These are phyloP conservation scores for Gallinago media DNA, from an alignment of 2,113 vertebrate species.

Conservation along the genomic window DNA sequence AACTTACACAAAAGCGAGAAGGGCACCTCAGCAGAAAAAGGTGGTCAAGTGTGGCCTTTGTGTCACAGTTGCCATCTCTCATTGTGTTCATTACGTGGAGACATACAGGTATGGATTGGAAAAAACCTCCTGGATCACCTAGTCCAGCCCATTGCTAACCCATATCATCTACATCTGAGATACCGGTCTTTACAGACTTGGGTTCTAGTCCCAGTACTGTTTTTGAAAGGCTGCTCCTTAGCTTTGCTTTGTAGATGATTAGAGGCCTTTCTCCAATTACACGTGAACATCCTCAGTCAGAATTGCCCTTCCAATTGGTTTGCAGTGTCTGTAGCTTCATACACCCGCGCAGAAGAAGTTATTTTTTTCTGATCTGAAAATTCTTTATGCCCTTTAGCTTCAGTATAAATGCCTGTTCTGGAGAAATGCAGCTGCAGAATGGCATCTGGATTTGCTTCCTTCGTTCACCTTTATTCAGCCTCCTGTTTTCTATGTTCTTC, in stretches of 20 bases:
- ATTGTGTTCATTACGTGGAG: background rate
- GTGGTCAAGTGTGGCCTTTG: background rate
- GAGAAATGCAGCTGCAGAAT: background rate
- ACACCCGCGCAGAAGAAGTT: background rate
- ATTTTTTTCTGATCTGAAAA: background rate
- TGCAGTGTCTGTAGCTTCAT: background rate
- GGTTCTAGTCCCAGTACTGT: background rate
- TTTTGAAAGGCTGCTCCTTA: background rate
- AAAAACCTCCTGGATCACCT: background rate
- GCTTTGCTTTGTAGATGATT: background rate
- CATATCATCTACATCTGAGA: background rate
- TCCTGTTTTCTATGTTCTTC: background rate
- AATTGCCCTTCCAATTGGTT: background rate
- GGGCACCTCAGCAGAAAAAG: background rate
- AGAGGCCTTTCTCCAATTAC: background rate
- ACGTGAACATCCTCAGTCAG: rapidly evolving
- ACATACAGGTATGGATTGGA: background rate
- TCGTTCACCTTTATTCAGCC: background rate
- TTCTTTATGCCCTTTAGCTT: background rate
- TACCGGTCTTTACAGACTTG: background rate
- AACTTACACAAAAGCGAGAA: background rate
- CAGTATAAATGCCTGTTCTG: background rate
- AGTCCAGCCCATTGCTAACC: background rate
- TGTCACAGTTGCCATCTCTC: background rate
- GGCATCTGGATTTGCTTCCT: background rate